Evolutionary conservation across 1,140 invertebrate genomes (phyloP).

Genomic region (Propsilocerus akamusi): DNA sequence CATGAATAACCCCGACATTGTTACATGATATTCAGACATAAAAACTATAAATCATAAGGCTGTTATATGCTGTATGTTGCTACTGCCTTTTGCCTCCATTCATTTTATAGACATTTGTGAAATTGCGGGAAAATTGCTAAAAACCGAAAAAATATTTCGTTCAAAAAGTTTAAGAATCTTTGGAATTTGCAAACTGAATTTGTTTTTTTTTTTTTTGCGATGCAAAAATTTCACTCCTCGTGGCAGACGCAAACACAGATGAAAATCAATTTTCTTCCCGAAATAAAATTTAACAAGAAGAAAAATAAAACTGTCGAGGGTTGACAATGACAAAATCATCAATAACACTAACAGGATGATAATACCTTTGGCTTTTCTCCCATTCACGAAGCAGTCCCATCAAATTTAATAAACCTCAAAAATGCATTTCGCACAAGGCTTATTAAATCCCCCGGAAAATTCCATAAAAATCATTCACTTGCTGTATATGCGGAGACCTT

Average conservation of each 20-base stretch:
- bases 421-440: not conserved
- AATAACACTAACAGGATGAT: not conserved
- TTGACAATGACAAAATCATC: not conserved
- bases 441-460: not conserved
- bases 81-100: no score
- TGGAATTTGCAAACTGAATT: not conserved
- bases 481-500: not conserved
- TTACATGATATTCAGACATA: no score
- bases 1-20: no score
- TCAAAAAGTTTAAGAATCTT: not conserved
- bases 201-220: no score
- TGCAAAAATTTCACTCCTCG: not conserved
- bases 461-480: not conserved
- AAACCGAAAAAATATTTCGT: not conserved
- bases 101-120: no score
- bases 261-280: not conserved
- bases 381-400: no score
- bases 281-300: not conserved
- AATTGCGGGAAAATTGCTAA: not conserved
- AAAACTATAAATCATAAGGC: not conserved
- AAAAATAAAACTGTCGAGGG: not conserved
- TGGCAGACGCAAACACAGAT: no score
- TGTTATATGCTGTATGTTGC: not conserved
- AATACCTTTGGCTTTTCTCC: not conserved
- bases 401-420: not conserved